phyloP scores from a whole-genome alignment of 1,140 invertebrate genomes.

The Gonatopus flavifemur region DNA sequence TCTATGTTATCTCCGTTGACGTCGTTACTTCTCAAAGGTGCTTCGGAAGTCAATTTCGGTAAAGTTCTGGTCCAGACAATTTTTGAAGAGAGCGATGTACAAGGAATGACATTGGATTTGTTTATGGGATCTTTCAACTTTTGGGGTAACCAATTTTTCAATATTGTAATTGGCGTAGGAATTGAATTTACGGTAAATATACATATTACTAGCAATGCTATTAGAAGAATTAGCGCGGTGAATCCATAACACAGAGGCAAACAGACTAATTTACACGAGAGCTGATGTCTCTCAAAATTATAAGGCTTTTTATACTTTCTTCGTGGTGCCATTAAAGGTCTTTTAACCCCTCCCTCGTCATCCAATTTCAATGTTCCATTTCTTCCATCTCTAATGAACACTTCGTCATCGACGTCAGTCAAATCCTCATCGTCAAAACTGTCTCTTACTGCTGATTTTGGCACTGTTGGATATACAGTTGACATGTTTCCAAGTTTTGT shows the following conservation, averaged over 20 bases:
- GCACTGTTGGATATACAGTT: conserved; percentile 34
- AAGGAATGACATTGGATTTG: conserved; percentile 61
- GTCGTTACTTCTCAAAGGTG: conserved; percentile 71
- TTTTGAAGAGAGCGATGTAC: conserved; percentile 68
- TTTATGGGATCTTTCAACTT: conserved; percentile 22
- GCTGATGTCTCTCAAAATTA: conserved; percentile 54
- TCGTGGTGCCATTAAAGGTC: conserved; percentile 74
- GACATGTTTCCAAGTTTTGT: conserved; percentile 21
- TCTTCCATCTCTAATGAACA: conserved; percentile 74
- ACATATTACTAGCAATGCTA: conserved; percentile 65
- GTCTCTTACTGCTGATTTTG: conserved; percentile 48
- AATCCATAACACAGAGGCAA: conserved; percentile 66
- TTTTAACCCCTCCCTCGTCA: conserved; percentile 70
- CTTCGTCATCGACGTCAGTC: conserved; percentile 75
- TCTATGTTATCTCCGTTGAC: conserved; percentile 73
- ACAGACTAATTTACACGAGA: conserved; percentile 61
- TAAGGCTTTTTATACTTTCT: conserved; percentile 58
- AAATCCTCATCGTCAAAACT: conserved; percentile 63
- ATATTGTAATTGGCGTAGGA: conserved; percentile 62
- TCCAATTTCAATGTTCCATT: conserved; percentile 65
- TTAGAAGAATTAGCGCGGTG: conserved; percentile 61
- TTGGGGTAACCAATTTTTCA: conserved; percentile 61
- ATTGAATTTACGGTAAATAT: conserved; percentile 70
- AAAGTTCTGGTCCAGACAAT: conserved; percentile 74
- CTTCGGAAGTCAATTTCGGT: conserved; percentile 75